Evolutionary conservation across 1,140 invertebrate species (phyloP).

Genomic region (Drosophila tani): DNA sequence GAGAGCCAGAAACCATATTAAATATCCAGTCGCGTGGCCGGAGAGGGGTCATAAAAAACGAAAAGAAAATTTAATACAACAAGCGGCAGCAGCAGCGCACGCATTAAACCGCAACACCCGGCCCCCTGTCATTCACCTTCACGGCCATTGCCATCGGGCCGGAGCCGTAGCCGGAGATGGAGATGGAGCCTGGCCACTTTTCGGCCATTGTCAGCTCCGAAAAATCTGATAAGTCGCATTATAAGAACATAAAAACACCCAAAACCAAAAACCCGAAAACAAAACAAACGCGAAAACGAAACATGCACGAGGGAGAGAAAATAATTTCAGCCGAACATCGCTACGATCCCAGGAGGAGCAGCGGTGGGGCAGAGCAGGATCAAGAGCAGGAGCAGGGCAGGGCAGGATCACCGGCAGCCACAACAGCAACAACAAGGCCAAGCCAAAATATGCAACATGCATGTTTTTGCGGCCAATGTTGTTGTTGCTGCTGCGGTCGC

Average conservation of each 20-base stretch:
- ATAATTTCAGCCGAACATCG: conserved; percentile 60
- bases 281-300: conserved; percentile 65
- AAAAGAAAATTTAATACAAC: conserved; percentile 75
- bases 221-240: conserved; percentile 84
- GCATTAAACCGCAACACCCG: conserved; percentile 69
- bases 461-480: conserved; percentile 55
- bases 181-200: conserved; percentile 59
- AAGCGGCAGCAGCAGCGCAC: conserved; percentile 52
- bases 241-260: conserved; percentile 84
- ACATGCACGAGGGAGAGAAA: conserved; percentile 75
- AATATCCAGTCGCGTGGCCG: conserved; percentile 71
- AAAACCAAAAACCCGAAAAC: conserved; percentile 68
- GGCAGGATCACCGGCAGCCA: conserved; percentile 11
- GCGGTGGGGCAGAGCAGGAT: background rate
- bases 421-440: conserved; percentile 67
- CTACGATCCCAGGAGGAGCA: conserved; percentile 24
- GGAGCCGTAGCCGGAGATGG: conserved; percentile 4
- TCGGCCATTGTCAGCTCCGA: conserved; percentile 78
- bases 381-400: conserved; percentile 8
- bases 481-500: conserved; percentile 69
- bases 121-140: conserved; percentile 63
- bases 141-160: conserved; percentile 64
- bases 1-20: conserved; percentile 46
- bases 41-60: conserved; percentile 48
- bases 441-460: conserved; percentile 74